Evolutionary conservation across 2,888 invertebrate genomes (phyloP).

Genomic region (Apeira syringaria): DNA sequence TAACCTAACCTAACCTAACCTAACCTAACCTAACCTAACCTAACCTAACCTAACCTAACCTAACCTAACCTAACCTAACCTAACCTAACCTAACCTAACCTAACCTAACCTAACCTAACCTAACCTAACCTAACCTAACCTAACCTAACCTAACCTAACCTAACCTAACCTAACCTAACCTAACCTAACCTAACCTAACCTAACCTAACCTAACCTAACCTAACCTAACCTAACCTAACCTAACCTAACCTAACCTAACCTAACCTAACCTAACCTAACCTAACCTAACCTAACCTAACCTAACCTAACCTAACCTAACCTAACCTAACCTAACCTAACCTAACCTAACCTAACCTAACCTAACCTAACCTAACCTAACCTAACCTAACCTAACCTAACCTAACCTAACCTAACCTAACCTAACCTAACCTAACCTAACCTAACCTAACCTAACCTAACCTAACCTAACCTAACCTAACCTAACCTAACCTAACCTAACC

Average conservation of each 20-base stretch:
- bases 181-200: conserved; percentile 17
- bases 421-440: conserved; percentile 21
- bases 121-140: conserved; percentile 20
- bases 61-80: conserved; percentile 23
- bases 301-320: conserved; percentile 15
- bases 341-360: conserved; percentile 18
- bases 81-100: conserved; percentile 19
- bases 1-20: conserved; percentile 26
- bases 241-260: conserved; percentile 22
- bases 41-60: conserved; percentile 22
- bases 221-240: conserved; percentile 19
- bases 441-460: conserved; percentile 20
- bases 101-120: conserved; percentile 21
- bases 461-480: conserved; percentile 18
- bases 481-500: conserved; percentile 15
- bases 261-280: conserved; percentile 18
- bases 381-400: conserved; percentile 19
- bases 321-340: conserved; percentile 20
- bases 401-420: conserved; percentile 20
- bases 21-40: conserved; percentile 21
- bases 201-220: conserved; percentile 16
- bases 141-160: conserved; percentile 19
- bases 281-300: conserved; percentile 18
- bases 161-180: conserved; percentile 21
- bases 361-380: conserved; percentile 20